A percentile compares a stretch with the other conserved stretches of the same genome.
phyloP scores from a whole-genome alignment of 2,113 vertebrate species.

The Leptobrachium leishanense region DNA sequence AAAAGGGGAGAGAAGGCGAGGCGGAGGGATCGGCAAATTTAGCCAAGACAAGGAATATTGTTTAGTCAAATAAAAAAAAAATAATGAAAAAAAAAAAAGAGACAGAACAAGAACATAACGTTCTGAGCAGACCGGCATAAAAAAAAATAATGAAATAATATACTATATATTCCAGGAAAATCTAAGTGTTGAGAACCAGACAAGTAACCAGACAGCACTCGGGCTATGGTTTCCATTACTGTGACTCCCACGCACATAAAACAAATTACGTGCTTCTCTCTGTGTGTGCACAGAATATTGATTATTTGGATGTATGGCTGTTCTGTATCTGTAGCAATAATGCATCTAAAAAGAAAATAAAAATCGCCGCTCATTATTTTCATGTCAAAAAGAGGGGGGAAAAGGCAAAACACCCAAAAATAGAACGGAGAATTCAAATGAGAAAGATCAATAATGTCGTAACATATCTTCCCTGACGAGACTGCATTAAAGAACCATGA shows the following conservation, averaged over 20 bases:
- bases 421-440: no score
- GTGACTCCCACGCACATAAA: not conserved
- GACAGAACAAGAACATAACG: conserved; percentile 2
- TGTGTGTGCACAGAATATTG: not conserved
- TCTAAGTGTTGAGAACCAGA: conserved; percentile 15
- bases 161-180: conserved; percentile 22
- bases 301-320: not conserved
- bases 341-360: not conserved
- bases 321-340: not conserved
- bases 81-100: not conserved
- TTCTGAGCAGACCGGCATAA: not conserved
- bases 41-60: conserved; percentile 15
- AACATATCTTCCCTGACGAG: no score
- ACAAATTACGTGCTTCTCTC: not conserved
- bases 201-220: conserved; percentile 4
- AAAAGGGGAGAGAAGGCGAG: not conserved
- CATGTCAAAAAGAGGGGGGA: no score
- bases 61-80: not conserved
- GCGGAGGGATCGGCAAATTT: not conserved
- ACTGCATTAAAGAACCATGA: no score
- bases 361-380: no score
- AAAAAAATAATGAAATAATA: conserved; percentile 2
- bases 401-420: no score
- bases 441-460: no score
- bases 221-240: not conserved